Conservation (phyloP, 2,888 invertebrate species). For the Hydrotaea diabolus region DNA sequence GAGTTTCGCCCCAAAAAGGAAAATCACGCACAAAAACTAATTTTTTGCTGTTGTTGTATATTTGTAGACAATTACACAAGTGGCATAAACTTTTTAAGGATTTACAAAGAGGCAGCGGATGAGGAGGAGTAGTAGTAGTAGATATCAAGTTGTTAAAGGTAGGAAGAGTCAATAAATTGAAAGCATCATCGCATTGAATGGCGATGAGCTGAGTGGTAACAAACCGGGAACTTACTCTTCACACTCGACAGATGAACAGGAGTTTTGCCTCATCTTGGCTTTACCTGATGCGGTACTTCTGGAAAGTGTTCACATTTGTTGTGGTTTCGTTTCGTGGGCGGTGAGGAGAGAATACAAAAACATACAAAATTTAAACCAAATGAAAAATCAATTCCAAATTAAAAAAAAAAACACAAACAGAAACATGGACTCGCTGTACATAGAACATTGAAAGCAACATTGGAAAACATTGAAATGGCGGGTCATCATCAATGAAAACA, state of each 20-base stretch:
- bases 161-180: conserved; percentile 8
- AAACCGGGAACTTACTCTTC: conserved; percentile 77
- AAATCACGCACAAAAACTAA: conserved; percentile 20
- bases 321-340: conserved; percentile 62
- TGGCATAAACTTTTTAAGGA: background rate
- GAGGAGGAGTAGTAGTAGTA: background rate
- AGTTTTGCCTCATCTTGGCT: conserved; percentile 78
- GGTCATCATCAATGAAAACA: conserved; percentile 11
- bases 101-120: background rate
- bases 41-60: background rate
- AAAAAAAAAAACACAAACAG: conserved; percentile 57
- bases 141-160: conserved; percentile 22
- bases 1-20: background rate
- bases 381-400: conserved; percentile 62
- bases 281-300: conserved; percentile 79
- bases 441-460: conserved; percentile 51
- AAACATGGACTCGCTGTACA: background rate
- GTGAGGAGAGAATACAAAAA: conserved; percentile 64
- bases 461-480: conserved; percentile 43
- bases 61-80: conserved; percentile 15
- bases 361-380: conserved; percentile 57
- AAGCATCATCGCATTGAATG: conserved; percentile 40
- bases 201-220: conserved; percentile 13
- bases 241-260: conserved; percentile 77
- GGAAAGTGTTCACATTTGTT: conserved; percentile 66